Evolutionary conservation across 1,140 invertebrate genomes (phyloP), one percentile per base, ranked within the genome.

Genomic region (Bombyx mandarina): DNA sequence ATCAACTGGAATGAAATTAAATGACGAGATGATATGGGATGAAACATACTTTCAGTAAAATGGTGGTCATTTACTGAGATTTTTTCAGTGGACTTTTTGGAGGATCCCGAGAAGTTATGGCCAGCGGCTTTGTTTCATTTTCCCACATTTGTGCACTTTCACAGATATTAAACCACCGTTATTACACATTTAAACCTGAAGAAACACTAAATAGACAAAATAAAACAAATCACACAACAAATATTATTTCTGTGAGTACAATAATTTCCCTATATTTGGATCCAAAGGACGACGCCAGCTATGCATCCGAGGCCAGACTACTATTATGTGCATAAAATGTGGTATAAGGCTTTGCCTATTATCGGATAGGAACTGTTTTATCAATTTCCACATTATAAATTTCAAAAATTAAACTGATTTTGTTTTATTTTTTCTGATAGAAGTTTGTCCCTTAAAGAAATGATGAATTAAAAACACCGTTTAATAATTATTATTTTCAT

Each of bases 241-340:
- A 18, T 18, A 18, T 18, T 18, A 18, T 18, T 18, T 18, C 12
- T 18, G 12, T 1, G 12, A 18, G 8, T 64, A 64, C 56, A 58
- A 55, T 55, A 57, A 69, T 59, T 61, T 63, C 52, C 61, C 63
- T 59, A 60, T 52, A 43, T 66, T 63, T 62, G 50, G 52, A 51
- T 43, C 57, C 22, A 65, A 65, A 65, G 61, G 61, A 58, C 50
- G 67, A 58, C 67, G 65, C 45, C 58, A 62, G n/a, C 53, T 62
- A 50, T 67, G 65, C 44, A 65, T 54, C 52, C 65, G 62, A 57
- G 57, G 58, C 10, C 54, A 64, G 26, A 66, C 57, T 53, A 64
- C 52, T 52, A 58, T 68, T 56, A 50, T 56, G 56, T 65, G 62
- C 57, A 52, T 57, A 10, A 67, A 67, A 66, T 69, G 63, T 63